Evolutionary conservation across 2,888 invertebrate species (phyloP).

Genomic region (Tetragnatha montana): DNA sequence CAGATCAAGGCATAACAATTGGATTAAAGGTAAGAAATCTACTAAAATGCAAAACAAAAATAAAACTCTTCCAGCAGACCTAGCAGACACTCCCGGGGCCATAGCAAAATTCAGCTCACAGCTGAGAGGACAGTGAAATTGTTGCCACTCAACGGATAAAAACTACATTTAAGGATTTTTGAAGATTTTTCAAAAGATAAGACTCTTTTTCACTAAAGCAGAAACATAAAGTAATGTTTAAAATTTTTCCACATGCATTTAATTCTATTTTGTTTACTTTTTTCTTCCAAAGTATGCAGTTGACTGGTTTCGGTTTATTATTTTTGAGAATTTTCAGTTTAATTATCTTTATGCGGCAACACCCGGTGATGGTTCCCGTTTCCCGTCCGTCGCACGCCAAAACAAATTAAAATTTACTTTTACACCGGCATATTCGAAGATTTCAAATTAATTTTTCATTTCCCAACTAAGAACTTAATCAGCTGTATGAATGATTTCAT

Average conservation of each 20-base stretch:
- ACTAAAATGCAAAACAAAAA: slow-evolving; percentile 38
- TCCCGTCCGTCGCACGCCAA: neutral
- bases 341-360: slow-evolving; percentile 6
- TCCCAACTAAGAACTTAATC: too few relatives aligned
- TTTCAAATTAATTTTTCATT: too few relatives aligned
- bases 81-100: slow-evolving; percentile 54
- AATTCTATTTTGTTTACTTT: neutral
- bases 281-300: neutral
- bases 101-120: slow-evolving; percentile 49
- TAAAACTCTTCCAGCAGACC: neutral
- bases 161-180: too few relatives aligned
- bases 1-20: slow-evolving; percentile 62
- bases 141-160: neutral
- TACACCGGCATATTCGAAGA: too few relatives aligned
- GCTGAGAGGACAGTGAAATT: slow-evolving; percentile 26
- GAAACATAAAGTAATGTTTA: neutral
- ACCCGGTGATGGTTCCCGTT: slow-evolving; percentile 40
- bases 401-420: too few relatives aligned
- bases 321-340: slow-evolving; percentile 6
- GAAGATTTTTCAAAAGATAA: too few relatives aligned
- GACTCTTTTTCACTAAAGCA: too few relatives aligned
- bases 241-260: slow-evolving; percentile 6
- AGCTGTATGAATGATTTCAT: too few relatives aligned
- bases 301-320: neutral
- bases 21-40: slow-evolving; percentile 35